Evolutionary conservation across 64 coral and sea anemone species (phyloP).

Genomic region (Montipora foliosa): DNA sequence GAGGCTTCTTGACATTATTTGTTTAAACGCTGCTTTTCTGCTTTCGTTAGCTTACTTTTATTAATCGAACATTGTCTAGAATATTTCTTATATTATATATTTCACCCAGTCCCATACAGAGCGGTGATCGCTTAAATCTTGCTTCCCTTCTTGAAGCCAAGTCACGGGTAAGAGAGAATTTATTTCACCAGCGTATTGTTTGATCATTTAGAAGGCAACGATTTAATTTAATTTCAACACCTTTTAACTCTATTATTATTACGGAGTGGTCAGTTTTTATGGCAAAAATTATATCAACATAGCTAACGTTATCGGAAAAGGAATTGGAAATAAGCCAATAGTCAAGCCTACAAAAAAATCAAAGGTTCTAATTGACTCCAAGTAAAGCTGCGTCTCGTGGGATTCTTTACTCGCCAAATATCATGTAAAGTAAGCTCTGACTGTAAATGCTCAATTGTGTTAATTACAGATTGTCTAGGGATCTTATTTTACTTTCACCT

Average conservation of each 20-base stretch:
- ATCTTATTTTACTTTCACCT: not conserved
- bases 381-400: not conserved
- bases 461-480: constrained; percentile 9
- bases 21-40: too few relatives aligned
- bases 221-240: constrained; percentile 34
- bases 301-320: not conserved
- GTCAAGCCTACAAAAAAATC: not conserved
- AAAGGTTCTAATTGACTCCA: constrained; percentile 27
- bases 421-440: too few relatives aligned
- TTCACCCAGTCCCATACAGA: constrained; percentile 52
- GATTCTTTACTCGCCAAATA: too few relatives aligned
- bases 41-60: not conserved
- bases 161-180: not conserved
- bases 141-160: constrained; percentile 41
- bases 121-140: constrained; percentile 22
- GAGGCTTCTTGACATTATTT: too few relatives aligned
- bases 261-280: too few relatives aligned
- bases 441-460: not conserved
- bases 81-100: constrained; percentile 28
- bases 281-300: constrained; percentile 11
- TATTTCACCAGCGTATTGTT: constrained; percentile 20
- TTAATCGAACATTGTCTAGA: constrained; percentile 8
- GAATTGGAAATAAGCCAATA: not conserved
- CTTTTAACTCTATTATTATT: constrained; percentile 19
- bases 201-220: constrained; percentile 12